Evolutionary conservation across 2,888 invertebrate species (phyloP), one percentile per base, ranked within the genome.

Genomic region (Synergus laeviventris): DNA sequence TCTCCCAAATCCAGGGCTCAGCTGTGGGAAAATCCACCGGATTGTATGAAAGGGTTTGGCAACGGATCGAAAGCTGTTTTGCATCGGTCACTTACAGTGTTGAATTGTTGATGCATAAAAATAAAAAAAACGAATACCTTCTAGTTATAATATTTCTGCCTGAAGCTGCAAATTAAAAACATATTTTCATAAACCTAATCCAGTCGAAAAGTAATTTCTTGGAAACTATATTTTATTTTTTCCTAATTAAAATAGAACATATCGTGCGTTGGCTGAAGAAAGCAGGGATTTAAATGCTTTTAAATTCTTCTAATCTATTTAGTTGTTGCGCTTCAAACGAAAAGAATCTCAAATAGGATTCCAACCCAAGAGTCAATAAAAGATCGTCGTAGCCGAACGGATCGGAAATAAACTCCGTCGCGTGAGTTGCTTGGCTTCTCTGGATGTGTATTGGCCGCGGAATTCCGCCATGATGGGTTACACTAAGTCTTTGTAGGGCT

Each of bases 41-140:
- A 74, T 78, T 78, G 80, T 80, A 78, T 79, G 79, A 82, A 83
- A 77, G 81, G 79, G 42, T 79, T 81, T 81, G 80, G 81, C 81
- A 81, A 60, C 74, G 77, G 75, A 81, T 76, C 74, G 14, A 16
- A 66, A 66, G 42, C 1, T 24, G 11, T 39, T 12, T 21, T 66
- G 64, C 42, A 66, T 42, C 5, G 42, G 8, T 7, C 21, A 8
- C 42, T 14, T 11, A 16, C 18, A 38, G 39, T 12, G 12, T 59
- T 21, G 12, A 2, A 59, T 21, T 62, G 39, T 18, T 24, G 12
- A 16, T 1, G 4, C 9, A 39, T 38, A 36, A 24, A 61, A 61
- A 9, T 16, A 36, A 61, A 61, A 14, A 11, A 9, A 54, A 18
- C 9, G 49, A 18, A 18, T 9, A 18, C n/a, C 9, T 18, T 54